Evolutionary conservation across 2,888 invertebrate species (phyloP).

Genomic region (Fragum whitleyi): DNA sequence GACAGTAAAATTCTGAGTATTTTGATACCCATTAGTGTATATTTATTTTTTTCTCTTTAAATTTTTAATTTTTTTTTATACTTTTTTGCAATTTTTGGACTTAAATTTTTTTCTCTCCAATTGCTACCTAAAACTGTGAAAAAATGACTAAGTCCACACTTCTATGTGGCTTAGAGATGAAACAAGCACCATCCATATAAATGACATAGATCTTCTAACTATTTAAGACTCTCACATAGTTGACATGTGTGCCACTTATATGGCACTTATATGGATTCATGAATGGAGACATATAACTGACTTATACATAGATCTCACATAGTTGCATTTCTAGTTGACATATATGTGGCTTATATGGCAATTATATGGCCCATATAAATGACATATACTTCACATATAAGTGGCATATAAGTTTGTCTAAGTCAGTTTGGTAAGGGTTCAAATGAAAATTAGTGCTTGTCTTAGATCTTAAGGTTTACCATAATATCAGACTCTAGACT

Average conservation of each 20-base stretch:
- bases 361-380: constrained; percentile 2
- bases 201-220: not conserved
- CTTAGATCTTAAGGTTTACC: too few species aligned
- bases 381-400: constrained; percentile 5
- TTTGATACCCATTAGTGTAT: constrained; percentile 7
- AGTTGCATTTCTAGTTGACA: not conserved
- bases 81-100: not conserved
- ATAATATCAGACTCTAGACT: too few species aligned
- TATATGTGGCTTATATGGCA: constrained; percentile 5
- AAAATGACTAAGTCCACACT: constrained; percentile 12
- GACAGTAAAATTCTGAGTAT: constrained; percentile 1
- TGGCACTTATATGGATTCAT: not conserved
- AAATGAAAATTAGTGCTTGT: too few species aligned
- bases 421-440: not conserved
- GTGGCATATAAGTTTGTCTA: constrained; percentile 1
- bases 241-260: not conserved
- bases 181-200: not conserved
- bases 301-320: constrained; percentile 7
- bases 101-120: not conserved
- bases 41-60: not conserved
- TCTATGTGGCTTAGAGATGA: constrained; percentile 3
- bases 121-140: not conserved
- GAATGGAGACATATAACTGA: not conserved
- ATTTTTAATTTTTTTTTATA: not conserved
- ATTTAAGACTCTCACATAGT: not conserved